Evolutionary conservation across 2,888 invertebrate species (phyloP).

Genomic region (Herminia tarsipennalis): DNA sequence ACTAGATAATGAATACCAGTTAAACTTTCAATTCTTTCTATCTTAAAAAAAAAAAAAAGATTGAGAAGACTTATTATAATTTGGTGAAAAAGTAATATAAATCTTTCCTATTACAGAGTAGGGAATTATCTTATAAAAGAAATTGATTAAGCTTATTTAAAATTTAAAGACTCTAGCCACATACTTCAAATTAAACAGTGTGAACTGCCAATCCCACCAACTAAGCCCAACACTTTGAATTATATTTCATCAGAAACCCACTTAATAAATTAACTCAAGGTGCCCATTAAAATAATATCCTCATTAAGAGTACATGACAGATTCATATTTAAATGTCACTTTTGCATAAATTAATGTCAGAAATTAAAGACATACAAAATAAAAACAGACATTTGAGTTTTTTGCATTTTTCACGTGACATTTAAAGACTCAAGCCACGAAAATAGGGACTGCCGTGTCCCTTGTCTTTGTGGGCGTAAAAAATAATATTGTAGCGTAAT

Average conservation of each 20-base stretch:
- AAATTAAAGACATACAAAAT: conserved; percentile 12
- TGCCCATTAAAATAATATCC: conserved; percentile 38
- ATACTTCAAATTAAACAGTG: background rate
- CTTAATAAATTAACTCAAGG: conserved; percentile 23
- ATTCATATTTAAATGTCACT: conserved; percentile 36
- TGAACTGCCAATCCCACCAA: background rate
- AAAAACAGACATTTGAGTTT: no score
- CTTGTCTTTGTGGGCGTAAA: conserved; percentile 3
- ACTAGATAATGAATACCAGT: no score
- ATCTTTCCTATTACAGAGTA: no score
- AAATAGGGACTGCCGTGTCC: background rate
- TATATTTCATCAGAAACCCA: conserved; percentile 20
- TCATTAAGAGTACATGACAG: conserved; percentile 35
- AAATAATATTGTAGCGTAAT: background rate
- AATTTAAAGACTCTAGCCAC: no score
- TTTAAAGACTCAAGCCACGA: no score
- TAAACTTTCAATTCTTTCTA: no score
- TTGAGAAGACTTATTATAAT: no score
- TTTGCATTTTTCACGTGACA: no score
- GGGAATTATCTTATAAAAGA: no score
- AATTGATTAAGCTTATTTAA: no score
- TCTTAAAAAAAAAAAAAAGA: no score
- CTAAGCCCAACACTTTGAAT: conserved; percentile 12
- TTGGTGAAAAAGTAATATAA: no score
- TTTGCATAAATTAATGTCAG: conserved; percentile 22